These are phyloP conservation scores for Drosophila nannoptera DNA, from an alignment of 1,140 invertebrate genomes.

Conservation along the genomic window DNA sequence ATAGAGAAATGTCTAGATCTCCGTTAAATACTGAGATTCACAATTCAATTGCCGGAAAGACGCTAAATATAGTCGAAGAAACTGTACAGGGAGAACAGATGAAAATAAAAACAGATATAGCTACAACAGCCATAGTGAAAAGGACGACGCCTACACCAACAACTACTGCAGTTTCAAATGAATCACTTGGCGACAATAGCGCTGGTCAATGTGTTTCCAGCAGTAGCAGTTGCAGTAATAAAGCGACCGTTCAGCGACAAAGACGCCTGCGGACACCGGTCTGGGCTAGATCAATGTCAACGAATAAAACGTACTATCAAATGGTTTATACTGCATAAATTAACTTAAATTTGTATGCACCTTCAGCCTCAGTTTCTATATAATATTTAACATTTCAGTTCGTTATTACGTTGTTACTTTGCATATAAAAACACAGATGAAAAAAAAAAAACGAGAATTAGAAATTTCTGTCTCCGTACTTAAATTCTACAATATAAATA, in stretches of 20 bases:
- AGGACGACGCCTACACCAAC: constrained; percentile 6
- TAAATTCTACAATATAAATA: constrained; percentile 5
- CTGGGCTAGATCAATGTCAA: constrained; percentile 84
- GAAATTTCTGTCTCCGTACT: constrained; percentile 25
- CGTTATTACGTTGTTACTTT: constrained; percentile 56
- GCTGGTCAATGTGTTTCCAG: constrained; percentile 64
- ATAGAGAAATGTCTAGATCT: too few species aligned
- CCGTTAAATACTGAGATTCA: neutral
- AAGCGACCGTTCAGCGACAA: constrained; percentile 78
- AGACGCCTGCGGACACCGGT: constrained; percentile 86
- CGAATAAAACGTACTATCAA: constrained; percentile 79
- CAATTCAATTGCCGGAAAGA: constrained; percentile 6
- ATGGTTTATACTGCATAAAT: constrained; percentile 50
- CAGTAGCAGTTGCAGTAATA: constrained; percentile 78
- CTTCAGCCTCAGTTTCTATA: constrained; percentile 61
- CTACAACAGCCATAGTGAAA: neutral
- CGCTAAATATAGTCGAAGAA: constrained; percentile 8
- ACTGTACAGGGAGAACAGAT: constrained; percentile 23
- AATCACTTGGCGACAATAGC: constrained; percentile 1
- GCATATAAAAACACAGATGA: constrained; percentile 57
- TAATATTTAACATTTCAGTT: constrained; percentile 39
- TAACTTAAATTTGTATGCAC: constrained; percentile 47
- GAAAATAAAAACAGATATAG: neutral
- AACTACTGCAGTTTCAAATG: neutral
- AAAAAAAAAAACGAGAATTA: constrained; percentile 31